Evolutionary conservation across 2,888 invertebrate genomes (phyloP).

Genomic region (Eumerus sabulonum): DNA sequence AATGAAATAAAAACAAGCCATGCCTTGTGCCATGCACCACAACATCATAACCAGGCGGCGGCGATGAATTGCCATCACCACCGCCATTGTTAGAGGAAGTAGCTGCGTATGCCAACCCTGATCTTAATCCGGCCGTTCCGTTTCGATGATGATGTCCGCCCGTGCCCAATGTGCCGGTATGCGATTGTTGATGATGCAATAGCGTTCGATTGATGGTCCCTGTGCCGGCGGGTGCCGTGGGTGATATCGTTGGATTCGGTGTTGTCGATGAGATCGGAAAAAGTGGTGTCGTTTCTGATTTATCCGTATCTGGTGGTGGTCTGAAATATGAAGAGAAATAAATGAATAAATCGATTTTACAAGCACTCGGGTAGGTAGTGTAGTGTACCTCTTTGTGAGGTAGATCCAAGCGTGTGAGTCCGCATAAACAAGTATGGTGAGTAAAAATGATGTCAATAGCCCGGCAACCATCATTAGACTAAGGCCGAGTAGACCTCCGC

Average conservation of each 20-base stretch:
- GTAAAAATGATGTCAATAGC: conserved; percentile 90
- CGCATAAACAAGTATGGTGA: conserved; percentile 94
- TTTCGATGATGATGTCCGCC: conserved; percentile 74
- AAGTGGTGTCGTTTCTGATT: conserved; percentile 79
- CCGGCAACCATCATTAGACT: conserved; percentile 94
- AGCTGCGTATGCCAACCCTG: conserved; percentile 78
- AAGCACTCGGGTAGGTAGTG: too few species aligned
- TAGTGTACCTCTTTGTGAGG: conserved; percentile 88
- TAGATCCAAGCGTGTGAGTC: conserved; percentile 99
- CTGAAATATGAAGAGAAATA: conserved; percentile 64
- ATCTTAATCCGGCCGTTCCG: conserved; percentile 77
- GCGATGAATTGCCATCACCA: conserved; percentile 76
- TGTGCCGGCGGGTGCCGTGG: conserved; percentile 75
- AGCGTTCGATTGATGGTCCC: conserved; percentile 79
- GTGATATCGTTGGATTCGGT: conserved; percentile 77
- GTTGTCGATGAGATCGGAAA: conserved; percentile 77
- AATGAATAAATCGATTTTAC: too few species aligned
- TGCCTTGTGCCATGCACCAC: conserved; percentile 80
- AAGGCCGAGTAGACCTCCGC: conserved; percentile 89
- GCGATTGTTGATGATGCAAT: conserved; percentile 77
- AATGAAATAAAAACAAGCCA: conserved; percentile 76
- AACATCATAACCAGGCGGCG: conserved; percentile 79
- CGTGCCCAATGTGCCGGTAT: conserved; percentile 70
- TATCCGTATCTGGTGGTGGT: conserved; percentile 76
- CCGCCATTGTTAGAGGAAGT: conserved; percentile 70